Evolutionary conservation across 1,140 invertebrate genomes (phyloP), one percentile per base, ranked within the genome.

Genomic region (Conopomorpha cramerella): DNA sequence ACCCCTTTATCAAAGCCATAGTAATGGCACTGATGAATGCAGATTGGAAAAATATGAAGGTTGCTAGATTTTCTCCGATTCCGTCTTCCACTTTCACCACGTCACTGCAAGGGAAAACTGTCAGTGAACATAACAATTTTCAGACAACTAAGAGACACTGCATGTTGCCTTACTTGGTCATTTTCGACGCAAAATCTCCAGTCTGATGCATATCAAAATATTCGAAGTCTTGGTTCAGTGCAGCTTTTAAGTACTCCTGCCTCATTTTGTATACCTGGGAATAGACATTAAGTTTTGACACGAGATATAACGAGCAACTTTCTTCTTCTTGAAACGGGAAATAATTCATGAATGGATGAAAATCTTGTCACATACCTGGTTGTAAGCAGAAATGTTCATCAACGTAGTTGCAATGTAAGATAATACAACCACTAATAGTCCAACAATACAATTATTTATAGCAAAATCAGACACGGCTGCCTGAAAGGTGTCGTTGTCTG

Each of bases 71-170:
- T 60, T 94, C 91, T 0, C 92, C 92, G 23, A 96, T 86, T 3
- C 93, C 94, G 59, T 94, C 92, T 60, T 94, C 88, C 45, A 96
- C 81, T 67, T 93, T 91, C 13, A 90, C 83, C 12, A 96, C 80
- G 73, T 96, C 93, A 61, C 93, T 95, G 55, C 26, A 68, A 56
- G 55, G 43, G 45, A 53, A 59, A 41, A 37, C 39, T 31, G 40
- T 38, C n/a, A n/a, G n/a, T n/a, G n/a, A n/a, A n/a, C n/a, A n/a
- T n/a, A n/a, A n/a, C n/a, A n/a, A n/a, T n/a, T n/a, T n/a, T n/a
- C n/a, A n/a, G n/a, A n/a, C n/a, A n/a, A n/a, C n/a, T n/a, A n/a
- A n/a, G n/a, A n/a, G n/a, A n/a, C n/a, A n/a, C n/a, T n/a, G n/a
- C n/a, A n/a, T n/a, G 6, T 36, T 28, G 35, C 44, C 52, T 48